These are phyloP conservation scores for Spatulosminthurus flaviceps DNA, from an alignment of 2,888 invertebrate species.

Conservation along the genomic window DNA sequence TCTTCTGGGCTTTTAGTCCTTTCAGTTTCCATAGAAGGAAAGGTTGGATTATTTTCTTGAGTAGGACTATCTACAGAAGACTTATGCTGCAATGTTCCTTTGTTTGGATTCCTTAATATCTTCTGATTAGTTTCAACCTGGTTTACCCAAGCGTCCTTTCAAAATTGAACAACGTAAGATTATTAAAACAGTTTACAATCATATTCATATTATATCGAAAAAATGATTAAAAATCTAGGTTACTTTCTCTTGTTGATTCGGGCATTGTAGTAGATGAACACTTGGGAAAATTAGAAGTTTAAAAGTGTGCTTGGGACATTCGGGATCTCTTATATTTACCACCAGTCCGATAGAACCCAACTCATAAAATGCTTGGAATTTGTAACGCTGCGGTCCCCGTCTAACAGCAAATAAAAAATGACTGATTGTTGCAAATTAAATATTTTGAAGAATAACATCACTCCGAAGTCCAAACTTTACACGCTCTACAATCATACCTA, in stretches of 20 bases:
- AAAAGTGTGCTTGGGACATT: conserved; percentile 89
- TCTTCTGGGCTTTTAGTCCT: conserved; percentile 63
- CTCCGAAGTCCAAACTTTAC: too few relatives aligned
- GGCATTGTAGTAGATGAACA: conserved; percentile 63
- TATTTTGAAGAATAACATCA: too few relatives aligned
- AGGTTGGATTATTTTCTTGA: conserved; percentile 69
- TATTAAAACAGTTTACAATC: too few relatives aligned
- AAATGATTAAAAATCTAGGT: too few relatives aligned
- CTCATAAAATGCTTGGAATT: conserved; percentile 84
- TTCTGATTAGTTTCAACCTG: conserved; percentile 62
- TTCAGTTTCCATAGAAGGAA: conserved; percentile 65
- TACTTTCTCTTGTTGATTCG: conserved; percentile 63
- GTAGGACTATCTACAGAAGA: conserved; percentile 64
- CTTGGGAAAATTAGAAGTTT: conserved; percentile 90
- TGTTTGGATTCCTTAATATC: conserved; percentile 61
- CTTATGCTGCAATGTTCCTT: conserved; percentile 42
- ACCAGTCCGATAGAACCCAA: conserved; percentile 85
- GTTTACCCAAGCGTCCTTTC: conserved; percentile 61
- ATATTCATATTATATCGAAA: too few relatives aligned
- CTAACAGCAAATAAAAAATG: conserved; percentile 63
- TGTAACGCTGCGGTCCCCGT: conserved; percentile 81
- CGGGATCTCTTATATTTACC: conserved; percentile 91
- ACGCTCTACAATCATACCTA: conserved; percentile 66
- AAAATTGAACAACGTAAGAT: background rate
- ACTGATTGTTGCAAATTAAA: too few relatives aligned